Base-by-base conservation (phyloP, 2,888 invertebrate species). In the Helobdella robusta region DNA sequence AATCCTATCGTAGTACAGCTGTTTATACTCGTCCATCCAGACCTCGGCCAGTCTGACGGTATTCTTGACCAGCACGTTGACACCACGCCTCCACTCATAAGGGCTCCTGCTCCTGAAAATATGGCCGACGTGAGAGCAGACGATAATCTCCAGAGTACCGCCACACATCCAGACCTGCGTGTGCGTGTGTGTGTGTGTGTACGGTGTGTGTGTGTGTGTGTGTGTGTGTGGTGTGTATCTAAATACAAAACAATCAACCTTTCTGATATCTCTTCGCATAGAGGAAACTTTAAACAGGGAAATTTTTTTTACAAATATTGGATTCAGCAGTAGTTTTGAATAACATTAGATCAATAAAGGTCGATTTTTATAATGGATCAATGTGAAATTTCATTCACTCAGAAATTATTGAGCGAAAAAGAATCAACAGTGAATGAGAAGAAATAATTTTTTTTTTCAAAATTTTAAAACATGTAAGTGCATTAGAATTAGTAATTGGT, bases 1-100 rank as follows among this genome's bases (percentile, higher is more conserved):
- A 78, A 98, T 94, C 75, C 98, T 84, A 81, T 98, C 93, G 82
- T 94, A 98, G 81, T 98, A 99, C 82, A 97, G 97, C 79, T 93
- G 88, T 75, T 93, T 89, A 81, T 78, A 79, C 28, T 79, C 76
- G 65, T 80, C 80, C 77, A 80, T 74, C 80, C 80, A 98, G 15
- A 80, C 91, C 50, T 71, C 70, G 20, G 70, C 71, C 2, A 66
- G 60, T 32, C 71, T 28, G 3, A 68, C 61, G 32, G 68, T 62
- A 56, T 71, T 71, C 32, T 68, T 65, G 35, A 68, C 40, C 18
- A 52, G 44, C 2, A 66, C 40, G 30, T 70, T 64, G 2, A 34
- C 69, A 18, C 52, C 50, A 5, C 36, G 15, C 35, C 61, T 36
- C 63, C 63, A 65, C 28, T 66, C 61, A 62, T 69, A 71, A 1